These are phyloP conservation scores for Stictocephala bisonia DNA, from an alignment of 2,888 invertebrate genomes.

Conservation along the genomic window DNA sequence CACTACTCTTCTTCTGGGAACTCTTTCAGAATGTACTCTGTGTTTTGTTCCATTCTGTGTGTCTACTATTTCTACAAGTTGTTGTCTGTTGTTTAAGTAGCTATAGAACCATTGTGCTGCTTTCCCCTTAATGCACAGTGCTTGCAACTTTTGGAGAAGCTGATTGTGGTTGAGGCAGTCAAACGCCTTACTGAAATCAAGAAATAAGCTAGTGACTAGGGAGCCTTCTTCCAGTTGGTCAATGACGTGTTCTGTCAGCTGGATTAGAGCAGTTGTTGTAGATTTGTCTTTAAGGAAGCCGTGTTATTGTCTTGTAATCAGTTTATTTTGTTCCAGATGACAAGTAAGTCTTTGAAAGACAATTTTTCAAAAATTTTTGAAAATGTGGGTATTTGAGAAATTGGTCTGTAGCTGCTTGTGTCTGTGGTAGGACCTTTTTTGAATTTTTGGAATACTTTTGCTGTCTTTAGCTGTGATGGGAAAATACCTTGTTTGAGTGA, in stretches of 20 bases:
- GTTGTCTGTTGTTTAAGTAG: neutral
- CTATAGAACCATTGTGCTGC: neutral
- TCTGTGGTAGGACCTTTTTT: slow-evolving; percentile 9
- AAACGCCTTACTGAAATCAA: neutral
- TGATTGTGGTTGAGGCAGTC: neutral
- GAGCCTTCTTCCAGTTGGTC: neutral
- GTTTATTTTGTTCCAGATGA: neutral
- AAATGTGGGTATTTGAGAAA: slow-evolving; percentile 10
- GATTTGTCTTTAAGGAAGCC: neutral
- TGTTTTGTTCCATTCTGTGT: neutral
- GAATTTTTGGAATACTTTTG: neutral
- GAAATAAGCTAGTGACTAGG: neutral
- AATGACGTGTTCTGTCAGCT: neutral
- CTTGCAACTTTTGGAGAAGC: neutral
- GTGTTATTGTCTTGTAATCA: slow-evolving; percentile 2
- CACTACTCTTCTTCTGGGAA: neutral
- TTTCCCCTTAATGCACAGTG: neutral
- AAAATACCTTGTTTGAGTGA: neutral
- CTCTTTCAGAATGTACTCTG: neutral
- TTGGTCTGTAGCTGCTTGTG: neutral
- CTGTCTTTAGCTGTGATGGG: neutral
- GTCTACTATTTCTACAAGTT: neutral
- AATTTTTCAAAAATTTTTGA: slow-evolving; percentile 23
- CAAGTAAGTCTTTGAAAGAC: neutral
- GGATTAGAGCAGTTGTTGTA: neutral